Evolutionary conservation across 2,113 vertebrate species (phyloP), one percentile per base, ranked within the genome.

Genomic region (Colistium nudipinnis): DNA sequence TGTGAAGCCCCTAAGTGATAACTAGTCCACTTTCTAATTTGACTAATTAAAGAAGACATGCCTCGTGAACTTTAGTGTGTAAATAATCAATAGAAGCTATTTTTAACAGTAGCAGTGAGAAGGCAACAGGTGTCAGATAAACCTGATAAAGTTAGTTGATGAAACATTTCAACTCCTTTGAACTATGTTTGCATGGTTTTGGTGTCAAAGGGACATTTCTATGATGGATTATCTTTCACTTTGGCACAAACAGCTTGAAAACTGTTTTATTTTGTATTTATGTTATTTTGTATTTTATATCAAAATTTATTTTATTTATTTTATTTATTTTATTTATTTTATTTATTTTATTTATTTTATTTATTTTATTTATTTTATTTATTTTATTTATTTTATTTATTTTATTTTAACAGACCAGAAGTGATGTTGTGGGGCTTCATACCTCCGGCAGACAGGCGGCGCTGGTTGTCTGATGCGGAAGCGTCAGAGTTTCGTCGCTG

Each of bases 51-150:
- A 48, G 12, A 22, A 11, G 12, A 28, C 10, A 3, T 0, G 9
- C 14, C 12, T 30, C 24, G 38, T 52, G 4, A 24, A 19, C 20
- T 16, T 3, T 4, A 59, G 33, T 6, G 35, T 51, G 13, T 33
- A 6, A 30, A 52, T 6, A 11, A 51, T 69, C 12, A 44, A 17
- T 24, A 39, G 17, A 38, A 4, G 16, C 22, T 55, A 53, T 66
- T 72, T 68, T 44, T 48, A 70, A 54, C 19, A 53, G 76, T 2
- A 39, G 27, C 41, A 52, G 48, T 74, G 84, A 65, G 84, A 86
- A 81, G 35, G 51, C 31, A 61, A 25, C 84, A 86, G 78, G 19
- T 79, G 84, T 43, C 1, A 13, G 8, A 19, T 33, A 28, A 22
- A 14, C 1, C 1, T 24, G 68, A 81, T 78, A 81, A 74, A 45